Percentiles rank a stretch among this genome's conserved stretches.
Conservation (phyloP, 1,140 invertebrate genomes). For the Drosophila asahinai region DNA sequence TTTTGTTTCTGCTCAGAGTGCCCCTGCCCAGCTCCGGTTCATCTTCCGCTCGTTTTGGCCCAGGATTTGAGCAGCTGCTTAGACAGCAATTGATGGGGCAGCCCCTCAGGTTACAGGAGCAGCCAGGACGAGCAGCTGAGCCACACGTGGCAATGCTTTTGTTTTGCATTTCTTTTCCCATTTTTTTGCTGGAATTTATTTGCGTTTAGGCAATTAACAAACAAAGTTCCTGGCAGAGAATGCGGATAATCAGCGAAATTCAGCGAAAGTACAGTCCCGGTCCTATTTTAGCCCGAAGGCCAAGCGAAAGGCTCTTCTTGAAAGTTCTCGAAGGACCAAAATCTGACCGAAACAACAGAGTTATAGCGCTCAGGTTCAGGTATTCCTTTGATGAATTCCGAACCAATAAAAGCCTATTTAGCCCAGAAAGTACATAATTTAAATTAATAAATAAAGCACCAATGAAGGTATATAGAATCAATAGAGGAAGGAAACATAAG, state of each 20-base stretch:
- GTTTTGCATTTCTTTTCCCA: conserved; percentile 4
- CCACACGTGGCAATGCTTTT: conserved; percentile 39
- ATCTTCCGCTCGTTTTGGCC: not conserved
- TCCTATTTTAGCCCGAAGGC: not conserved
- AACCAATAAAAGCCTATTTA: not conserved
- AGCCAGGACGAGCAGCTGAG: conserved; percentile 14
- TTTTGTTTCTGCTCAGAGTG: conserved; percentile 29
- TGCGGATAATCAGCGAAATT: not conserved
- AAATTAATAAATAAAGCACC: too few species aligned
- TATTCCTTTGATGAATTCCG: not conserved
- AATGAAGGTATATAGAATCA: too few species aligned
- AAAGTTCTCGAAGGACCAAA: not conserved
- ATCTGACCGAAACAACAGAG: not conserved
- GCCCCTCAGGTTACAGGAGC: conserved; percentile 1
- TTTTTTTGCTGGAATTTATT: conserved; percentile 25
- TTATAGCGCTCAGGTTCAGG: not conserved
- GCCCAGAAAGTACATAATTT: not conserved
- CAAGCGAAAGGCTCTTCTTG: not conserved
- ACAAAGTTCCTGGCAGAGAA: conserved; percentile 15
- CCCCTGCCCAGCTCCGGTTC: not conserved
- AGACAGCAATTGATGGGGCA: conserved; percentile 37
- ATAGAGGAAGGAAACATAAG: too few species aligned
- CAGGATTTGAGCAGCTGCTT: conserved; percentile 30
- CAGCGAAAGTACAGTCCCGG: not conserved
- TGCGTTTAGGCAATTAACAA: conserved; percentile 44